Percentiles rank a stretch among this genome's conserved stretches.
Conservation (phyloP, 2,888 invertebrate species). For the Hypomecis punctinalis region DNA sequence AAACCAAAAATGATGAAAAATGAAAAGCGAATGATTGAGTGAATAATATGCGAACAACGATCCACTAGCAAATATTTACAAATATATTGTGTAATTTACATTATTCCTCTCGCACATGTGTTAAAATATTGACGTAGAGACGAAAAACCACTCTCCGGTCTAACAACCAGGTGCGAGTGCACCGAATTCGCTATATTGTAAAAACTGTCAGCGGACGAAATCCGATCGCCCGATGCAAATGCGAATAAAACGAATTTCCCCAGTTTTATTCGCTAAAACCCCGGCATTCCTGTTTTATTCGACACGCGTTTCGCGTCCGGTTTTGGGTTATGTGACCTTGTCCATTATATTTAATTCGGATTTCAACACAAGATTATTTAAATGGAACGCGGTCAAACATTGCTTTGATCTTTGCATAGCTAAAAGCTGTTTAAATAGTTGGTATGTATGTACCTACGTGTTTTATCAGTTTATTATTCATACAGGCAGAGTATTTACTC, state of each 20-base stretch:
- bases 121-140: slow-evolving; percentile 37
- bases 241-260: slow-evolving; percentile 45
- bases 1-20: too few species aligned
- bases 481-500: neutral
- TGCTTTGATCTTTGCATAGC: slow-evolving; percentile 4
- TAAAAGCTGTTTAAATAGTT: neutral
- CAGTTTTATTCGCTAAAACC: slow-evolving; percentile 50
- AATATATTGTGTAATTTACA: slow-evolving; percentile 29
- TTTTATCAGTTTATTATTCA: too few species aligned
- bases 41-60: too few species aligned
- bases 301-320: slow-evolving; percentile 27
- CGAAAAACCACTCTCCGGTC: slow-evolving; percentile 48
- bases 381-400: neutral
- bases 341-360: slow-evolving; percentile 20
- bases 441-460: neutral
- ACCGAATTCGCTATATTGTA: slow-evolving; percentile 53
- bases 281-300: slow-evolving; percentile 40
- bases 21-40: too few species aligned
- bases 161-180: slow-evolving; percentile 49
- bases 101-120: slow-evolving; percentile 22
- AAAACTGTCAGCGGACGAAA: slow-evolving; percentile 52
- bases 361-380: slow-evolving; percentile 8
- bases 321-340: slow-evolving; percentile 23
- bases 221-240: slow-evolving; percentile 54
- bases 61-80: slow-evolving; percentile 3